These are phyloP conservation scores for Sebastolobus altivelis DNA, from an alignment of 2,797 vertebrate species.

Conservation along the genomic window DNA sequence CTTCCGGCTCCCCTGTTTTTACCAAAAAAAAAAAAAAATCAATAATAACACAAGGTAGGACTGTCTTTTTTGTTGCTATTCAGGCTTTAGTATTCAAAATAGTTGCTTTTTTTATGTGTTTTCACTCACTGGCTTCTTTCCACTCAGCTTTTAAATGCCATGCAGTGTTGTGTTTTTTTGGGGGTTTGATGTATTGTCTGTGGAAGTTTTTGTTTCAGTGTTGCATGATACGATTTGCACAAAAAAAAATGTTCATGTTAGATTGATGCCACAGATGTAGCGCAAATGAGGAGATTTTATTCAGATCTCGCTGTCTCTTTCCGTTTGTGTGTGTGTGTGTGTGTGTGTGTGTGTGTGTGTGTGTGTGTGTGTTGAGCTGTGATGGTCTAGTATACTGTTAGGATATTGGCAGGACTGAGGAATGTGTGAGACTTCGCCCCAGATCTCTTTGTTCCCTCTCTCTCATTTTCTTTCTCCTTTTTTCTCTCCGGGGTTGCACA, in stretches of 20 bases:
- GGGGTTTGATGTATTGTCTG: not conserved
- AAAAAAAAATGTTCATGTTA: constrained; percentile 13
- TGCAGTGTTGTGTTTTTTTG: not conserved
- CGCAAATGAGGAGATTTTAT: constrained; percentile 50
- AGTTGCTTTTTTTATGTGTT: not conserved
- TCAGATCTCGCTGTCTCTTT: constrained; percentile 26
- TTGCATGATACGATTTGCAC: constrained; percentile 34
- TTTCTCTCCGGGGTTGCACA: constrained; percentile 63
- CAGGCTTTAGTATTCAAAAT: not conserved
- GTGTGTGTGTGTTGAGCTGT: constrained; percentile 23
- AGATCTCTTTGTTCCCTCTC: constrained; percentile 85
- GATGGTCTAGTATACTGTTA: constrained; percentile 71
- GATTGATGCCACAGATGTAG: constrained; percentile 43
- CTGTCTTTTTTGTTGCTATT: not conserved
- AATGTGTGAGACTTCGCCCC: constrained; percentile 83
- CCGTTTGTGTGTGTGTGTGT: constrained; percentile 5
- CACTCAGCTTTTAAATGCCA: not conserved
- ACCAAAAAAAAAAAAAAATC: not conserved
- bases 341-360: constrained; percentile 26
- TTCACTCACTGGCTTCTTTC: constrained; percentile 5
- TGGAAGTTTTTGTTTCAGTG: constrained; percentile 22
- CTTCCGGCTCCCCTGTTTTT: not conserved
- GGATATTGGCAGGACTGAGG: constrained; percentile 77
- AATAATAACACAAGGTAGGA: constrained; percentile 29
- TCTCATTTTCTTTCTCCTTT: constrained; percentile 70